Evolutionary conservation across 2,797 vertebrate genomes (phyloP).

Genomic region (Coreius guichenoti): DNA sequence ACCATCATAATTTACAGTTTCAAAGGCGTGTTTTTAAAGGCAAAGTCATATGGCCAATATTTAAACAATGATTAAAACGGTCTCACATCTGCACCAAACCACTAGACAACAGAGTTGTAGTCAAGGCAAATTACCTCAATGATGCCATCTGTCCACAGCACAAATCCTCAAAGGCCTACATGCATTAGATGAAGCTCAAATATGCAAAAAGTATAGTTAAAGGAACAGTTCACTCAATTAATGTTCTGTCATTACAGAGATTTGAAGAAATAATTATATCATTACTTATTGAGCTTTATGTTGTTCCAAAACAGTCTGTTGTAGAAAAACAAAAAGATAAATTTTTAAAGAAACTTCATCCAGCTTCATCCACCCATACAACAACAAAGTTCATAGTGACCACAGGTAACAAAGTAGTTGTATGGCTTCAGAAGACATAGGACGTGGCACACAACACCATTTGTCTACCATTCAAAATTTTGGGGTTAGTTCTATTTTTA

Average conservation of each 20-base stretch:
- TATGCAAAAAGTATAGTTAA: neutral
- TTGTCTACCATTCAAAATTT: neutral
- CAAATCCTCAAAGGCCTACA: slow-evolving; percentile 23
- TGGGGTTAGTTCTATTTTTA: neutral
- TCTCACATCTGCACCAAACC: slow-evolving; percentile 25
- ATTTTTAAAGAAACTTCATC: neutral
- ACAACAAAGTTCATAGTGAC: neutral
- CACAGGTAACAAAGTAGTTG: neutral
- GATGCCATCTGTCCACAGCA: slow-evolving; percentile 35
- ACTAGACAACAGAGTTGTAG: slow-evolving; percentile 21
- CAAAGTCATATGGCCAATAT: neutral
- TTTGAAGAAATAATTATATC: neutral
- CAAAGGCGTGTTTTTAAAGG: neutral
- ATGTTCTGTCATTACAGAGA: neutral
- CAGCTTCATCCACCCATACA: neutral
- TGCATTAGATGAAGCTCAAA: neutral
- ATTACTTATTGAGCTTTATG: neutral
- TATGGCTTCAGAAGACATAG: neutral
- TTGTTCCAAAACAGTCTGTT: neutral
- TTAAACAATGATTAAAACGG: neutral
- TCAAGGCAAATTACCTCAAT: slow-evolving; percentile 22
- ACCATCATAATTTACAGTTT: neutral
- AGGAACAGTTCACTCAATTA: neutral
- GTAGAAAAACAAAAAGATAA: neutral
- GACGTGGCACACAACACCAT: neutral